Base-by-base conservation (phyloP, 2,113 vertebrate species). In the Eubucco bourcierii region DNA sequence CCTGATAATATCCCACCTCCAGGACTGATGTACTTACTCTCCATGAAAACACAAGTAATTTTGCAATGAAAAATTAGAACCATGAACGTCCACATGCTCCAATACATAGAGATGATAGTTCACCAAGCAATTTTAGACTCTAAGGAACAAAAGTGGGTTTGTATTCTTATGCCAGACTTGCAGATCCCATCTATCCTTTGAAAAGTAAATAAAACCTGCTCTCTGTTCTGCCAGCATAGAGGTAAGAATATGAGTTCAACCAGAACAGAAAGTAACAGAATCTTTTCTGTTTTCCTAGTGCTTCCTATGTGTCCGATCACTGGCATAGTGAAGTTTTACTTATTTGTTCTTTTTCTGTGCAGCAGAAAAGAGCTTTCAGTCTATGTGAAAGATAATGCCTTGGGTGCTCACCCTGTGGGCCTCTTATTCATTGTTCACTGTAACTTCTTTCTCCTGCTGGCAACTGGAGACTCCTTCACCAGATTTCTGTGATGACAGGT, bases 261-360 rank as follows among this genome's bases (percentile, higher is more conserved):
- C 1, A 89, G 76, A 94, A 78, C 53, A 15, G 16, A 72, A 88
- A 58, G 65, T 79, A 88, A 94, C 66, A 34, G 0, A 0, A 92
- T 80, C 91, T 94, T 93, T 75, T 61, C 83, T 74, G 95, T 96
- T 95, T 68, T 88, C 86, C 71, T 87, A 94, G 80, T 74, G 81
- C 41, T 67, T 84, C 84, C 75, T 65, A 47, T 77, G 78, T 71
- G 53, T 33, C 73, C 64, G 31, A 3, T n/a, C 75, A 80, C 67
- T 21, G 24, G 65, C 81, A 65, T 29, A 80, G 7, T 65, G 16
- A 85, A 4, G 13, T 90, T 94, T 79, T 92, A 77, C 65, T 90
- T 78, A 87, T 78, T 83, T 78, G 27, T 83, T 90, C 76, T 80
- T 91, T 78, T 80, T 64, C 77, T 31, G 12, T 37, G 61, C 1